These are phyloP conservation scores for Pseudomyrmex gracilis DNA, from an alignment of 1,140 invertebrate species.

Conservation along the genomic window DNA sequence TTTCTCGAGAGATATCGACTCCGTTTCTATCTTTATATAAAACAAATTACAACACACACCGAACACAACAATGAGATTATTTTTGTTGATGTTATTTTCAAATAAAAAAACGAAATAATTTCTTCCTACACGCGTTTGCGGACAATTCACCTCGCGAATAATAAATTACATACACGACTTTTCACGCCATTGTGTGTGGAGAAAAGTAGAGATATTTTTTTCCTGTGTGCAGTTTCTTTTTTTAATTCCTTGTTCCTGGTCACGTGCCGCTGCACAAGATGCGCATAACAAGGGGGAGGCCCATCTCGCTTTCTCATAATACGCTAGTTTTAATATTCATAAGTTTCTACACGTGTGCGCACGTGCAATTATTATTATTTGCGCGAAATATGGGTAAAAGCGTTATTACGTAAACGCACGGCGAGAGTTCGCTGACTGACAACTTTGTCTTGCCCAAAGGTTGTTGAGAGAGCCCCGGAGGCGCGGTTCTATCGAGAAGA, in stretches of 20 bases:
- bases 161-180: not conserved
- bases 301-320: conserved; percentile 49
- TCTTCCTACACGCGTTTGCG: too few relatives aligned
- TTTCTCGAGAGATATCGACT: not conserved
- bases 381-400: not conserved
- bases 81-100: too few relatives aligned
- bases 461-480: not conserved
- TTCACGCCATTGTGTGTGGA: not conserved
- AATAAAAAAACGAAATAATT: too few relatives aligned
- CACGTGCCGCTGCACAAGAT: conserved; percentile 43
- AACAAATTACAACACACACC: too few relatives aligned
- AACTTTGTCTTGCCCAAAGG: not conserved
- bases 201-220: not conserved
- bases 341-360: conserved; percentile 10
- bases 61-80: too few relatives aligned
- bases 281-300: not conserved
- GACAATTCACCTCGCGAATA: too few relatives aligned
- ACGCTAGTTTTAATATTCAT: conserved; percentile 49
- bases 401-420: conserved; percentile 30
- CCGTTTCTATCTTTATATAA: not conserved
- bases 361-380: conserved; percentile 41
- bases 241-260: conserved; percentile 46
- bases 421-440: not conserved
- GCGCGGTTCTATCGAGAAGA: not conserved
- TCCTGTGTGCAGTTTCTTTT: conserved; percentile 51